A percentile compares a stretch with the other conserved stretches of the same genome.
These are phyloP conservation scores for Bombus vancouverensis DNA, from an alignment of 1,140 invertebrate genomes.

Conservation along the genomic window DNA sequence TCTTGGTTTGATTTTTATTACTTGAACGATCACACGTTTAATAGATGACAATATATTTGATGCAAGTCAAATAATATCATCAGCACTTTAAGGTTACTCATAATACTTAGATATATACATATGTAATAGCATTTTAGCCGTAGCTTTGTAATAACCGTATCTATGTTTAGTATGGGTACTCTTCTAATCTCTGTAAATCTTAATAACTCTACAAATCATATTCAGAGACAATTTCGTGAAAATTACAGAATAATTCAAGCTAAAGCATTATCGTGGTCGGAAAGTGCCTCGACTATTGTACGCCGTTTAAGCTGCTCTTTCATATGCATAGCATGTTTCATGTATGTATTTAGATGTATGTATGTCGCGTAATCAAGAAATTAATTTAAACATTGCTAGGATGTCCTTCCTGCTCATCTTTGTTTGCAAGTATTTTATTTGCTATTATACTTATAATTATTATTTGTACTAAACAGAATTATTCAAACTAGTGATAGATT, in stretches of 20 bases:
- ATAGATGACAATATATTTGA: not conserved
- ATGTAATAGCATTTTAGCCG: slow-evolving; percentile 38
- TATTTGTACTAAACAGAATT: not conserved
- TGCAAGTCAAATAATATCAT: no score
- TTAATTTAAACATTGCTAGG: slow-evolving; percentile 56
- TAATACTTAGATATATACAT: not conserved
- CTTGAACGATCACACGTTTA: no score
- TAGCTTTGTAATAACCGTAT: slow-evolving; percentile 33
- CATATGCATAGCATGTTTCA: slow-evolving; percentile 62
- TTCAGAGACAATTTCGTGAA: slow-evolving; percentile 65
- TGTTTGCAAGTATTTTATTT: slow-evolving; percentile 19
- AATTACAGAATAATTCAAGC: slow-evolving; percentile 69
- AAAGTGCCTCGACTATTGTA: slow-evolving; percentile 66
- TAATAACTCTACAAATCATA: slow-evolving; percentile 67
- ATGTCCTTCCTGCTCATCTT: not conserved
- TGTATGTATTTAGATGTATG: slow-evolving; percentile 11
- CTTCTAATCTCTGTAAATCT: slow-evolving; percentile 65
- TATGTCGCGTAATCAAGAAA: slow-evolving; percentile 65
- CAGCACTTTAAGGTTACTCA: not conserved
- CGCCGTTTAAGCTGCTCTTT: slow-evolving; percentile 66
- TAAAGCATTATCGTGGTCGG: slow-evolving; percentile 62
- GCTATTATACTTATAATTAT: not conserved
- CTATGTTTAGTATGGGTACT: slow-evolving; percentile 10
- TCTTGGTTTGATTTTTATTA: no score
- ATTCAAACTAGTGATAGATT: not conserved